Evolutionary conservation across 2,113 vertebrate species (phyloP).

Genomic region (Crotalus viridis): DNA sequence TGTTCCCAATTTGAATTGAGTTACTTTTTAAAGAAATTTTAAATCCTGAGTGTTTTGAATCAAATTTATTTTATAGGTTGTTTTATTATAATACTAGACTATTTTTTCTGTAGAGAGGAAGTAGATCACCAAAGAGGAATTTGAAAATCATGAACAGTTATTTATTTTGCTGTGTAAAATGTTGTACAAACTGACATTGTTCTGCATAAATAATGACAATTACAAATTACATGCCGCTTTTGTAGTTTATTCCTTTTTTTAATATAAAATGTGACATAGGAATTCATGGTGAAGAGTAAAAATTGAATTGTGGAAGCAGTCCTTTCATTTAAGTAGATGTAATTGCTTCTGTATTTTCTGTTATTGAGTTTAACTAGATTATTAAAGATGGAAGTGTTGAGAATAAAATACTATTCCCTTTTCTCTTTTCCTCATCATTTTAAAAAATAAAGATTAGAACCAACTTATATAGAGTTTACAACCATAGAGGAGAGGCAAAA

Average conservation of each 20-base stretch:
- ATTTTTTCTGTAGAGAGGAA: not conserved
- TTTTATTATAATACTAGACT: not conserved
- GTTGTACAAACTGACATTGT: not conserved
- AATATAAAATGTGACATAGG: not conserved
- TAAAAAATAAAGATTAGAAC: constrained; percentile 22
- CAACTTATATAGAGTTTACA: not conserved
- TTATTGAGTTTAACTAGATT: not conserved
- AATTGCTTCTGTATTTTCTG: not conserved
- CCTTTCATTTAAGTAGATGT: not conserved
- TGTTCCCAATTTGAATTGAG: constrained; percentile 35
- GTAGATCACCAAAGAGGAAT: constrained; percentile 29
- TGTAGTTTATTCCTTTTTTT: not conserved
- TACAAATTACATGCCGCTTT: not conserved
- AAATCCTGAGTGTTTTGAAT: constrained; percentile 42
- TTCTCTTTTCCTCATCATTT: not conserved
- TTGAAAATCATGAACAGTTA: constrained; percentile 9
- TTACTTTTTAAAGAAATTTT: constrained; percentile 41
- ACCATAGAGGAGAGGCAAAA: not conserved
- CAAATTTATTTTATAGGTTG: not conserved
- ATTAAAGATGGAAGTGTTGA: not conserved
- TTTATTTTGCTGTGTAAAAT: not conserved
- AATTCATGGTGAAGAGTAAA: not conserved
- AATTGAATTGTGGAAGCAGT: not conserved
- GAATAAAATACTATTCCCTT: not conserved
- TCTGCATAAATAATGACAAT: not conserved